These are phyloP conservation scores for Paramormyrops kingsleyae DNA, from an alignment of 2,113 vertebrate genomes.

Conservation along the genomic window DNA sequence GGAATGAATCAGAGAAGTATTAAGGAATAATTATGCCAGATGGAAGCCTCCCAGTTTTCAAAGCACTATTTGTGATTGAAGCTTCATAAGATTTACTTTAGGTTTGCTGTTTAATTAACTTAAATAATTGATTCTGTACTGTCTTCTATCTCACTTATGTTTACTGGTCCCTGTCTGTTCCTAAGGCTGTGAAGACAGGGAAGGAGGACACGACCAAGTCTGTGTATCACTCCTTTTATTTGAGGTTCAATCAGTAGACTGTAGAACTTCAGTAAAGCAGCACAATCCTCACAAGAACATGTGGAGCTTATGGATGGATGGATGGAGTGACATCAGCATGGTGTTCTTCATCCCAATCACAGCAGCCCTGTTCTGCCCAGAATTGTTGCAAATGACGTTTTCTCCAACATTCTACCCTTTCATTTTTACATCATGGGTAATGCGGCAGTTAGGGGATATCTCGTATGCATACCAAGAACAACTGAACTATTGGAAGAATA, in stretches of 20 bases:
- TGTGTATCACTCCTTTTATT: neutral
- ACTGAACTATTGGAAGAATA: neutral
- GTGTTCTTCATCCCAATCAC: neutral
- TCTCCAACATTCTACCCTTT: neutral
- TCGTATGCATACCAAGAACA: neutral
- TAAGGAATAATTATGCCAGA: neutral
- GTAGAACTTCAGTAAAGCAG: neutral
- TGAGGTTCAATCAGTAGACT: neutral
- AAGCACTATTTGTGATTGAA: neutral
- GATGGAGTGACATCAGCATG: neutral
- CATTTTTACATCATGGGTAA: neutral
- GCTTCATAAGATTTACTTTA: slow-evolving; percentile 7
- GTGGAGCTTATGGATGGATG: neutral
- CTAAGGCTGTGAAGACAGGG: neutral
- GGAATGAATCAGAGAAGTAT: slow-evolving; percentile 6
- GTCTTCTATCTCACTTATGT: neutral
- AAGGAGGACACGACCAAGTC: neutral
- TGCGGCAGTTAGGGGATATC: neutral
- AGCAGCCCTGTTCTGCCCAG: neutral
- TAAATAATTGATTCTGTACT: neutral
- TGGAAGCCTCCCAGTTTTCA: slow-evolving; percentile 4
- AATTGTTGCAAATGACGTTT: neutral
- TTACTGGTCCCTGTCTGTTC: neutral
- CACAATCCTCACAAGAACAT: neutral
- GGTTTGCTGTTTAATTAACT: slow-evolving; percentile 4